Conservation (phyloP, 2,888 invertebrate genomes). For the Trisateles emortualis region DNA sequence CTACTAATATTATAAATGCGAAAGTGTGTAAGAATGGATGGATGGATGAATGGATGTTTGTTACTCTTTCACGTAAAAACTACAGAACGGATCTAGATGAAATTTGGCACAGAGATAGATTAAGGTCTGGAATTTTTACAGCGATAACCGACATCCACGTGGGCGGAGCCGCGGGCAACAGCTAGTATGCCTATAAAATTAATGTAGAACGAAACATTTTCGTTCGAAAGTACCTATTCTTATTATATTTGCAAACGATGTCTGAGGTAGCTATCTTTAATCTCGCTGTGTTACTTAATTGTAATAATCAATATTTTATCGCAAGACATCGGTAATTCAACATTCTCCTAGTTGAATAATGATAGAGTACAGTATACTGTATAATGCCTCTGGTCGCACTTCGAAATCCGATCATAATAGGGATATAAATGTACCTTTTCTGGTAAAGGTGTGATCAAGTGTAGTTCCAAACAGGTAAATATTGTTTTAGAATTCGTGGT, state of each 20-base stretch:
- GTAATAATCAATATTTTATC: slow-evolving; percentile 46
- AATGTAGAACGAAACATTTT: slow-evolving; percentile 29
- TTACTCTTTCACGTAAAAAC: too few relatives aligned
- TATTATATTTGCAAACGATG: slow-evolving; percentile 34
- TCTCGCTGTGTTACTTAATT: slow-evolving; percentile 26
- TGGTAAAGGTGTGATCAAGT: slow-evolving; percentile 34
- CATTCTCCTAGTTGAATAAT: slow-evolving; percentile 64
- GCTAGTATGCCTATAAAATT: slow-evolving; percentile 22
- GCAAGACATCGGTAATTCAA: slow-evolving; percentile 39
- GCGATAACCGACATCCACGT: too few relatives aligned
- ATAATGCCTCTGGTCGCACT: slow-evolving; percentile 32
- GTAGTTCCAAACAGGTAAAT: slow-evolving; percentile 31
- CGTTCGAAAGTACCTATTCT: slow-evolving; percentile 23
- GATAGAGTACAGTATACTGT: slow-evolving; percentile 49
- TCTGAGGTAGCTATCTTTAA: slow-evolving; percentile 20
- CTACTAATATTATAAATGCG: too few relatives aligned
- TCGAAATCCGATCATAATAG: slow-evolving; percentile 38
- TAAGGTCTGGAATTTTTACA: too few relatives aligned
- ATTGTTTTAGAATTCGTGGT: slow-evolving; percentile 28
- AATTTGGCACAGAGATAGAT: too few relatives aligned
- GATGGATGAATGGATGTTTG: too few relatives aligned
- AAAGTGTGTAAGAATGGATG: too few relatives aligned
- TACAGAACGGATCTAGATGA: too few relatives aligned
- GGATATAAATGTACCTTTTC: slow-evolving; percentile 29
- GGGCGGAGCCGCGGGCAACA: too few relatives aligned